Percentiles rank a stretch among this genome's conserved stretches.
Conservation (phyloP, 2,113 vertebrate genomes). For the Channa maculata region DNA sequence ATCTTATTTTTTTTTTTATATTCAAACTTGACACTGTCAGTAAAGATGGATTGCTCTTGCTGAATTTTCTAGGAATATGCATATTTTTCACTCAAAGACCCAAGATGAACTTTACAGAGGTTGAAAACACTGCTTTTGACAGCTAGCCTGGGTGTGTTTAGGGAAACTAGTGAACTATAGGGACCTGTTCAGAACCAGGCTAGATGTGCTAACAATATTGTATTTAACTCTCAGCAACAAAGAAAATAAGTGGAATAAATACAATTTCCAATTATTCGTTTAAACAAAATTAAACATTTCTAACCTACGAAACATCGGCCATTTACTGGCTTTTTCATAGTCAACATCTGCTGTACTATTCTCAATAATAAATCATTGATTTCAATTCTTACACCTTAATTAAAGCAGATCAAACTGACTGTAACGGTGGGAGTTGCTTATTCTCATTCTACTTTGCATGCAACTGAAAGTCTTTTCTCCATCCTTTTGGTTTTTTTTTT, state of each 20-base stretch:
- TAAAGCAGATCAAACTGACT: not conserved
- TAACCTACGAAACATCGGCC: not conserved
- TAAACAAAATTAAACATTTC: not conserved
- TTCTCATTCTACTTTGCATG: constrained; percentile 75
- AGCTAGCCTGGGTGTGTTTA: no score
- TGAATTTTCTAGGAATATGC: constrained; percentile 12
- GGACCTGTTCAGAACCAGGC: no score
- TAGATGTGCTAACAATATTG: no score
- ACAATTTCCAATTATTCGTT: not conserved
- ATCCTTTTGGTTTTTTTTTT: constrained; percentile 60
- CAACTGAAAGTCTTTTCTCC: constrained; percentile 74
- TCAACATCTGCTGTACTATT: not conserved
- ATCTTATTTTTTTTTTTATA: no score
- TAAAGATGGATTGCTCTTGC: constrained; percentile 28
- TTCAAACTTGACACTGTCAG: not conserved
- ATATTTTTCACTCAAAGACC: constrained; percentile 16
- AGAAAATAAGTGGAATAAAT: no score
- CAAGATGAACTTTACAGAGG: not conserved
- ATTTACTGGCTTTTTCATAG: not conserved
- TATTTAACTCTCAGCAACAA: no score
- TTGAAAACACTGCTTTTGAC: not conserved
- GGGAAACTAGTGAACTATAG: no score
- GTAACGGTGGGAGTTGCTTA: not conserved
- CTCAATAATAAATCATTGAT: not conserved
- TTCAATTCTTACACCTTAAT: constrained; percentile 3